Conservation (phyloP, 2,113 vertebrate genomes). For the Pygoscelis antarcticus region DNA sequence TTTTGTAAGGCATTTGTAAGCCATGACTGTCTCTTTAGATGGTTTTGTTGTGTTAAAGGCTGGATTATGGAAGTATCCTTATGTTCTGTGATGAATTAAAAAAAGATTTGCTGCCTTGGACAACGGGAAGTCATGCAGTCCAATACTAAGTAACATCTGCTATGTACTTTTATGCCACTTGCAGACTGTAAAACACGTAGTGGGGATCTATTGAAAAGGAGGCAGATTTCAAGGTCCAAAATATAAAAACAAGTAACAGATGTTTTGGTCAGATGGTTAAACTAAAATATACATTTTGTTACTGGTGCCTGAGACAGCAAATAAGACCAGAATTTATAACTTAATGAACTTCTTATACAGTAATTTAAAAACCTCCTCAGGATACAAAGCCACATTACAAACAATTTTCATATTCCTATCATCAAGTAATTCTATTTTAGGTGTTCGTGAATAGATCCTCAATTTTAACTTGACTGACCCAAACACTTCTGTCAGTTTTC, state of each 20-base stretch:
- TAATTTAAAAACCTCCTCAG: not conserved
- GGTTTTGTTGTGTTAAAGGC: conserved; percentile 19
- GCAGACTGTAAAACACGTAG: conserved; percentile 36
- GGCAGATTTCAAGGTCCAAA: conserved; percentile 23
- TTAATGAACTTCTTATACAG: not conserved
- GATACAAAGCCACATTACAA: not conserved
- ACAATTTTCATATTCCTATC: not conserved
- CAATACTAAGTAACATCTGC: conserved; percentile 54
- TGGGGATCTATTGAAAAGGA: not conserved
- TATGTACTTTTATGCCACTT: not conserved
- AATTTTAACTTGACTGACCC: not conserved
- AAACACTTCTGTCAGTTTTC: not conserved
- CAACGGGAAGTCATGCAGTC: not conserved
- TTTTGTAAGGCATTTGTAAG: conserved; percentile 23
- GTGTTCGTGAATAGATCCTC: not conserved
- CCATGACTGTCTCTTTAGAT: not conserved
- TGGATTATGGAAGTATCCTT: conserved; percentile 47
- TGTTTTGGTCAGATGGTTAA: conserved; percentile 65
- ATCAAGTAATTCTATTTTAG: not conserved
- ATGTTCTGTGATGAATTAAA: conserved; percentile 56
- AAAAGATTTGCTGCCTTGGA: conserved; percentile 57
- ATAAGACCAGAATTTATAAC: conserved; percentile 58
- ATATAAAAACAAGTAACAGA: conserved; percentile 66
- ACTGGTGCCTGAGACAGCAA: conserved; percentile 7
- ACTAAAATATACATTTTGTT: conserved; percentile 42